Base-by-base conservation (phyloP, 2,888 invertebrate genomes). In the Teleogryllus oceanicus region DNA sequence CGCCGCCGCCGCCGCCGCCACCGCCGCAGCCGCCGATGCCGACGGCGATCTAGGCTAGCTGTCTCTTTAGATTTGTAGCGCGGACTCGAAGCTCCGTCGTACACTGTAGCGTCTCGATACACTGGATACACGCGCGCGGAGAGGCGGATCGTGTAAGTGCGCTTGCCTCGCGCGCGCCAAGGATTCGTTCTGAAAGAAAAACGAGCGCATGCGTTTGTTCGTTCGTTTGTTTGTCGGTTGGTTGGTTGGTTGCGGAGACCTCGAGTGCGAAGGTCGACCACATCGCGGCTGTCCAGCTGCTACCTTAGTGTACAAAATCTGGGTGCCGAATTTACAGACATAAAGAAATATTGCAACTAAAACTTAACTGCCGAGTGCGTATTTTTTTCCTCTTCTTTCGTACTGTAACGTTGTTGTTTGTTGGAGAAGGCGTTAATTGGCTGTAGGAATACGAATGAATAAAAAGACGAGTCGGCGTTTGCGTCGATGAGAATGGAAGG, bases 251-350 rank as follows among this genome's bases (percentile, higher is more conserved):
- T 18, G 62, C n/a, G 62, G 62, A n/a, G n/a, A 18, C 37, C 37
- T 37, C 37, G 37, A 8, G 37, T 37, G 37, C 8, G 8, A 37
- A 37, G 37, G 37, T 37, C 37, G 37, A 37, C 8, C 8, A 37
- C 37, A 8, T 37, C 62, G 62, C 62, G n/a, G 62, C 62, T 18
- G 16, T 62, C 16, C n/a, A n/a, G 62, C 62, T 62, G 62, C 62
- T 62, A n/a, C 62, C 62, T 62, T n/a, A 62, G 62, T n/a, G 62
- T 62, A 62, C 62, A 62, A 62, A 62, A 18, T 62, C 62, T 62
- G 62, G 62, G n/a, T 62, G 62, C 37, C 37, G 37, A 37, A 37
- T 37, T 37, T 37, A 37, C 37, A 37, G 37, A 37, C 62, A 62
- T 62, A 62, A 18, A 62, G 62, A 62, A n/a, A 62, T 62, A 62